These are phyloP conservation scores for Menura novaehollandiae DNA, from an alignment of 2,113 vertebrate species.

Conservation along the genomic window DNA sequence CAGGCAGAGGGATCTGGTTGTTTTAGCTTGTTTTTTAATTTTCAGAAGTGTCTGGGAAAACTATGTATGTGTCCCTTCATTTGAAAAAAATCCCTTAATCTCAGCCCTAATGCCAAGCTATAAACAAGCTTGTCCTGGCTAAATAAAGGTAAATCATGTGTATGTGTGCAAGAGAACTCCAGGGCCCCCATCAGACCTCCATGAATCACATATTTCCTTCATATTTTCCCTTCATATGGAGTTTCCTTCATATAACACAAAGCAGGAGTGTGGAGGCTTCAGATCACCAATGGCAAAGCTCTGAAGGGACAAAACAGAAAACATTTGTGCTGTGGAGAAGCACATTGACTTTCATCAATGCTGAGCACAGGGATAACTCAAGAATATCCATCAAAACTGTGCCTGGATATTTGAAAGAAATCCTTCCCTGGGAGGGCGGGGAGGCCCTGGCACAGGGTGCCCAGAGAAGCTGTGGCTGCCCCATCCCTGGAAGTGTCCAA, in stretches of 20 bases:
- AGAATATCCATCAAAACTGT: not conserved
- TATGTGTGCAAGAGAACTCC: not conserved
- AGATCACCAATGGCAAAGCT: not conserved
- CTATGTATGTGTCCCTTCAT: not conserved
- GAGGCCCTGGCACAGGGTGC: not conserved
- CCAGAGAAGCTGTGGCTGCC: not conserved
- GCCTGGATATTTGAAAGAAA: not conserved
- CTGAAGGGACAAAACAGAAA: not conserved
- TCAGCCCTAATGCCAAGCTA: not conserved
- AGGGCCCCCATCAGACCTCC: not conserved
- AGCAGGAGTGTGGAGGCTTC: not conserved
- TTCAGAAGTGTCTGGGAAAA: not conserved
- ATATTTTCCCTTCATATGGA: not conserved
- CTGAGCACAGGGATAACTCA: not conserved
- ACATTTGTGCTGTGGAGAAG: not conserved
- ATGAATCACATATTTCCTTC: not conserved
- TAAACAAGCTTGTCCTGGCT: not conserved
- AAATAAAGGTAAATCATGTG: not conserved
- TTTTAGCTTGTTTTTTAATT: not conserved
- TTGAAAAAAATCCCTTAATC: not conserved
- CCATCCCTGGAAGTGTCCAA: not conserved
- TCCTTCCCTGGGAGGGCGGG: rapidly evolving
- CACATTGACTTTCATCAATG: rapidly evolving
- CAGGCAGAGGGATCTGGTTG: not conserved
- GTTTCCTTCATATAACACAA: not conserved